These are phyloP conservation scores for Drosophila pegasa DNA, from an alignment of 2,888 invertebrate species.

Conservation along the genomic window DNA sequence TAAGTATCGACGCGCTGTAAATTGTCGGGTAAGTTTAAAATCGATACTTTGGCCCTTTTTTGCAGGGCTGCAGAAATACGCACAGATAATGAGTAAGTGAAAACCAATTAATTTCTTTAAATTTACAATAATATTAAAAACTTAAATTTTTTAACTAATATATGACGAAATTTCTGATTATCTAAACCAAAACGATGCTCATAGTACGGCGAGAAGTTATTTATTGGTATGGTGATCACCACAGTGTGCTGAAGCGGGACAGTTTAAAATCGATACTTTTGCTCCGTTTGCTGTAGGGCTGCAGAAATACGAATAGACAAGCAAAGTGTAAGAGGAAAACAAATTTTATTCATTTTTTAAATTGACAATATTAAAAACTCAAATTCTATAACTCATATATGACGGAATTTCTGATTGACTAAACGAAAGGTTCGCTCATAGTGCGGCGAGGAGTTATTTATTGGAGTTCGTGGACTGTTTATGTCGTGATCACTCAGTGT, in stretches of 20 bases:
- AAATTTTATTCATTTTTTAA: not conserved
- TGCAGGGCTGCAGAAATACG: slow-evolving; percentile 5
- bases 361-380: not conserved
- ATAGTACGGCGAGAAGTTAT: slow-evolving; percentile 11
- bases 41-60: slow-evolving; percentile 9
- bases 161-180: slow-evolving; percentile 35
- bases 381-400: slow-evolving; percentile 15
- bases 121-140: not conserved
- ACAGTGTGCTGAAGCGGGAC: slow-evolving; percentile 19
- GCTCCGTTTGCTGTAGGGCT: slow-evolving; percentile 2
- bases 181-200: slow-evolving; percentile 19
- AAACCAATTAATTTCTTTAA: not conserved
- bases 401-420: slow-evolving; percentile 31
- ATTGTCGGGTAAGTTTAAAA: slow-evolving; percentile 47
- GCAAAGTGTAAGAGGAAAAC: not conserved
- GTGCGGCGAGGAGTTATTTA: slow-evolving; percentile 6
- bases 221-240: slow-evolving; percentile 8
- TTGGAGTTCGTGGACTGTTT: slow-evolving; percentile 23
- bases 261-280: slow-evolving; percentile 35
- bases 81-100: not conserved
- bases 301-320: not conserved
- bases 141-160: slow-evolving; percentile 5
- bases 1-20: slow-evolving; percentile 45
- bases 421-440: slow-evolving; percentile 26
- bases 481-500: not conserved